Evolutionary conservation across 2,797 vertebrate genomes (phyloP).

Genomic region (Molossus molossus): DNA sequence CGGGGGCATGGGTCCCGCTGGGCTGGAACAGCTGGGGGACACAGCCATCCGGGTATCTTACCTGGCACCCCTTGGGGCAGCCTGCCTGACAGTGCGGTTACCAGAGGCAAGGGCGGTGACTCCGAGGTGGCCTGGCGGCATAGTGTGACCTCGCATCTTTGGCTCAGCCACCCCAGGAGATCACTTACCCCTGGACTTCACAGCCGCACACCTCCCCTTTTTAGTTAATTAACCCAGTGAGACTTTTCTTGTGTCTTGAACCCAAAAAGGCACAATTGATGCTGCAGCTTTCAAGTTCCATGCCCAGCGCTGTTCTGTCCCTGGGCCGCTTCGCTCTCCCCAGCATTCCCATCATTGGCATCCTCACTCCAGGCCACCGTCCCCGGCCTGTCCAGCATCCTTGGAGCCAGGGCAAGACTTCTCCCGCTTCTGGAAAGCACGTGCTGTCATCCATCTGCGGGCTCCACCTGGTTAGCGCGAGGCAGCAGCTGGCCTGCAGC

Average conservation of each 20-base stretch:
- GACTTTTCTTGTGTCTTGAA: neutral
- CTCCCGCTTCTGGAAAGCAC: neutral
- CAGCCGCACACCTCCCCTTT: neutral
- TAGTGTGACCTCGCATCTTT: neutral
- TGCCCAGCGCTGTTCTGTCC: neutral
- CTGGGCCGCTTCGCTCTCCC: neutral
- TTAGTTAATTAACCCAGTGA: neutral
- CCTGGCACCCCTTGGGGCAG: rapidly evolving
- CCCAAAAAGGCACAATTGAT: neutral
- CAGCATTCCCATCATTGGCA: neutral
- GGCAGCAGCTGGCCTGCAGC: neutral
- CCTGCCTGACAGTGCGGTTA: neutral
- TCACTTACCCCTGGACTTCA: neutral
- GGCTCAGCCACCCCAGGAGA: neutral
- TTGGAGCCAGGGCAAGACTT: neutral
- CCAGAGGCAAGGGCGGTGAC: neutral
- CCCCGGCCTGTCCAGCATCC: neutral
- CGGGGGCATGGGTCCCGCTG: neutral
- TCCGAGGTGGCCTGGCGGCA: neutral
- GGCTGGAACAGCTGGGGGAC: neutral
- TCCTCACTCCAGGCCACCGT: neutral
- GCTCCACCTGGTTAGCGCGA: neutral
- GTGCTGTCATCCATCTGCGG: neutral
- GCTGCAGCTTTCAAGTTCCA: neutral
- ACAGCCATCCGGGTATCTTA: neutral